These are phyloP conservation scores for Eudyptes chrysolophus DNA, from an alignment of 2,113 vertebrate species.

Conservation along the genomic window DNA sequence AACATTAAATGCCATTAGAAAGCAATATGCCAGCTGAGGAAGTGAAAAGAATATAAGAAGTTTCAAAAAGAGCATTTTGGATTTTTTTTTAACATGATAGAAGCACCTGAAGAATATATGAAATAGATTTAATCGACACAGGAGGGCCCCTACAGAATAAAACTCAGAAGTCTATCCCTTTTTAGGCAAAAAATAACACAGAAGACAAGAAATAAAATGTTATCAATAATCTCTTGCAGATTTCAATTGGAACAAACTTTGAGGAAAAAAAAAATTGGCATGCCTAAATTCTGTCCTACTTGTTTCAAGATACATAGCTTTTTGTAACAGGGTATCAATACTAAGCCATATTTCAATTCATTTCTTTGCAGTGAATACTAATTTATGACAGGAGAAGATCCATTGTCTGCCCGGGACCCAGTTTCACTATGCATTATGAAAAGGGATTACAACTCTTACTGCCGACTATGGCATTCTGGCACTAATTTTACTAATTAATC, in stretches of 20 bases:
- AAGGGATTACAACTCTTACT: background rate
- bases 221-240: background rate
- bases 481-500: background rate
- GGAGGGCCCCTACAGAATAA: background rate
- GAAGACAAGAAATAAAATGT: background rate
- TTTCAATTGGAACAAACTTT: background rate
- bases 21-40: background rate
- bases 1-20: constrained; percentile 5
- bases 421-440: background rate
- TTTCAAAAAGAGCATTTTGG: background rate
- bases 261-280: background rate
- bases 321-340: background rate
- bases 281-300: background rate
- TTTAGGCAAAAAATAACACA: background rate
- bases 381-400: background rate
- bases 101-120: background rate
- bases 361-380: background rate
- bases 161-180: background rate
- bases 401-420: background rate
- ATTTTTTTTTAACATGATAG: background rate
- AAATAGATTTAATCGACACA: background rate
- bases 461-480: background rate
- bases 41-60: background rate
- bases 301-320: background rate
- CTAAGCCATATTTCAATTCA: background rate